Evolutionary conservation across 2,113 vertebrate genomes (phyloP), one percentile per base, ranked within the genome.

Genomic region (Agapornis roseicollis): DNA sequence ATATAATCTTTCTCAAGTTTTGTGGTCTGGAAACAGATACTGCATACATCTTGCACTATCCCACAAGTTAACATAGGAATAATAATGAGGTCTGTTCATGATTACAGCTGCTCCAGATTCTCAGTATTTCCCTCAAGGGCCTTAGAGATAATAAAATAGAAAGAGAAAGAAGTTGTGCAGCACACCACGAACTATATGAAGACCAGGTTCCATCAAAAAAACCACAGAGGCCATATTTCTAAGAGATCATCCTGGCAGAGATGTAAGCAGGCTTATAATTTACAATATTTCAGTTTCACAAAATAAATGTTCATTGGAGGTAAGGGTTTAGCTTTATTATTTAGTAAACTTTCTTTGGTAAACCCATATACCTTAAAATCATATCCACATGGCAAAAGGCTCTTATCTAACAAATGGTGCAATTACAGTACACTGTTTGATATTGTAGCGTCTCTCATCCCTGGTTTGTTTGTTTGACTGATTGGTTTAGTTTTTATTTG

Each of bases 41-140:
- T 42, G 83, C 73, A 90, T 29, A 83, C 27, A 87, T 86, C 92
- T 70, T 93, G 69, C 77, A 60, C 65, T 71, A 88, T 65, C 79
- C 87, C 92, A 74, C 72, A 94, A 84, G 61, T 49, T 95, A 93
- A 88, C 69, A 68, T 0, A 86, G 76, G 47, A 90, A 80, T 73
- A 95, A 93, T 78, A 95, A 88, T 1, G 3, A 93, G 29, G 47
- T 70, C 88, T 95, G 90, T n/a, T 95, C 76, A 39, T 78, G 85
- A 91, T 84, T 93, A 91, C 88, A 93, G 90, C 44, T 92, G 93
- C 33, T 95, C 76, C 60, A 71, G 56, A 78, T 91, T 80, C 41
- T 65, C 68, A 80, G 55, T 55, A 85, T 85, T 85, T 87, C 64
- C 74, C 88, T 82, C 64, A 70, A 60, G 88, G 56, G 55, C 58